Percentiles rank a stretch among this genome's conserved stretches.
phyloP scores from a whole-genome alignment of 1,140 invertebrate species.

The Drosophila sp. region DNA sequence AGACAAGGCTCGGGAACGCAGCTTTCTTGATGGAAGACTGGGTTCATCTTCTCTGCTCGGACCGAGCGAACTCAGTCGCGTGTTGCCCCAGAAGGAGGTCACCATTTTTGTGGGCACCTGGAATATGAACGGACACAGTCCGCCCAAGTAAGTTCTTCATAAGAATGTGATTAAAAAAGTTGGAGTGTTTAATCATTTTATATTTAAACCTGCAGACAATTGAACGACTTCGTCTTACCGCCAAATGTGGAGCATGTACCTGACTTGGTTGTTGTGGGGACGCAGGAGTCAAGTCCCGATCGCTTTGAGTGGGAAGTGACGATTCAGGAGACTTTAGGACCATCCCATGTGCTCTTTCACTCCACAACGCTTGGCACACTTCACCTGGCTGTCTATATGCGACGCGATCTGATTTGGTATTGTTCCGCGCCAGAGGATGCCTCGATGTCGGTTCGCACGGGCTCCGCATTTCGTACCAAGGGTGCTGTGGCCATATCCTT shows the following conservation, averaged over 20 bases:
- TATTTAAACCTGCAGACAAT: constrained; percentile 85
- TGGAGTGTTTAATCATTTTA: not conserved
- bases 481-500: constrained; percentile 95
- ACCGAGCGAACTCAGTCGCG: constrained; percentile 92
- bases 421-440: constrained; percentile 95
- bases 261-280: constrained; percentile 96
- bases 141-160: constrained; percentile 88
- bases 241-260: constrained; percentile 92
- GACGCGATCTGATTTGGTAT: constrained; percentile 97
- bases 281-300: constrained; percentile 95
- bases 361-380: constrained; percentile 93
- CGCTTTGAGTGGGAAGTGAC: constrained; percentile 95
- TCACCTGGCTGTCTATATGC: constrained; percentile 93
- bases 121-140: constrained; percentile 97
- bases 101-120: constrained; percentile 96
- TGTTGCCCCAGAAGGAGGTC: constrained; percentile 93
- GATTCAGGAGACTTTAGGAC: constrained; percentile 95
- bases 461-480: constrained; percentile 95
- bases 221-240: constrained; percentile 96
- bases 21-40: constrained; percentile 91
- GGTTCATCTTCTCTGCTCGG: constrained; percentile 92
- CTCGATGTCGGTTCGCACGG: constrained; percentile 93
- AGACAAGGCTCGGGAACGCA: constrained; percentile 91
- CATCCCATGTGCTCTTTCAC: constrained; percentile 94
- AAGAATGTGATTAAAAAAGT: constrained; percentile 29